Evolutionary conservation across 1,140 invertebrate species (phyloP), one percentile per base, ranked within the genome.

Genomic region (Drosophila parabipectinata): DNA sequence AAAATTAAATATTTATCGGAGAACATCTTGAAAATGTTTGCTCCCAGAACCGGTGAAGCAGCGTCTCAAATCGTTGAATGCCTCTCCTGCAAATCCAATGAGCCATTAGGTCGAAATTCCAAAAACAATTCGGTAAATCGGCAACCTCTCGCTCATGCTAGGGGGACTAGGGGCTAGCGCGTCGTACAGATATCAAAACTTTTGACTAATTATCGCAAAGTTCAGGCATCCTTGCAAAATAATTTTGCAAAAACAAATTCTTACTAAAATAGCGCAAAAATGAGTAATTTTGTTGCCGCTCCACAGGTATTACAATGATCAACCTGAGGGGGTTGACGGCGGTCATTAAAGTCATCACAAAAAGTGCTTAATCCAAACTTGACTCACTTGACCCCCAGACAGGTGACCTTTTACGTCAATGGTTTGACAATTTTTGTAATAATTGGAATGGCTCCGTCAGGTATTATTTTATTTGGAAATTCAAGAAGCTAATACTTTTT

Each of bases 1-100:
- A 63, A 83, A 78, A 64, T 76, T 37, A 56, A 57, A 37, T 75
- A 64, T 83, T 83, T 83, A 83, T 78, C 48, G 48, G 44, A 26
- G 45, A 59, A 71, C 52, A 61, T 61, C 50, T 53, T 41, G 14
- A 81, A 71, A 74, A n/a, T 50, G 9, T 61, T 60, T 39, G 8
- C 34, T 4, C 34, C 34, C 9, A 37, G 10, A 37, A 37, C 10
- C 34, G 10, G 26, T 28, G 26, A 28, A 4, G 26, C 26, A 28
- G 26, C 26, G 26, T 14, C 21, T 52, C 18, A 62, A 44, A 53
- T 34, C 18, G 44, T 34, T 24, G 30, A 28, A n/a, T n/a, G 10
- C 10, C 12, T 37, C 34, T 12, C 34, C 34, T 37, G 34, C 34
- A 37, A 37, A 37, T 37, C 34, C 34, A 37, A 37, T 37, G 12